Evolutionary conservation across 1,140 invertebrate species (phyloP).

Genomic region (Brachionus rotundiformis): DNA sequence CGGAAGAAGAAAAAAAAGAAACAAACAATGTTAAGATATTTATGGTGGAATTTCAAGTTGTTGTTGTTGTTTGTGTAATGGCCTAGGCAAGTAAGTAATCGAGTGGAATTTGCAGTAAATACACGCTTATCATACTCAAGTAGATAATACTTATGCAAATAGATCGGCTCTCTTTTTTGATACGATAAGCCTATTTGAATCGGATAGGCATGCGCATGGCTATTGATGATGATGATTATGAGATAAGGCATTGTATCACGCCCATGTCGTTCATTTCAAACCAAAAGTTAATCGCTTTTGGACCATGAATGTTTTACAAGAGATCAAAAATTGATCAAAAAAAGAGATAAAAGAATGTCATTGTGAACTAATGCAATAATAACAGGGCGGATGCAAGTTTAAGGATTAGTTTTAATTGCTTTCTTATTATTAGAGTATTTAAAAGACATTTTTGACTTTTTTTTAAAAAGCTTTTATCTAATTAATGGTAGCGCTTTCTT

Average conservation of each 20-base stretch:
- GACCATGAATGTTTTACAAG: neutral
- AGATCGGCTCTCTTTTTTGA: too few relatives aligned
- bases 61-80: neutral
- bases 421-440: neutral
- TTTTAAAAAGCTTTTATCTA: too few relatives aligned
- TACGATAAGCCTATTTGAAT: neutral
- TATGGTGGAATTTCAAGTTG: neutral
- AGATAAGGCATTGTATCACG: neutral
- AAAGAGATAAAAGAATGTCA: neutral
- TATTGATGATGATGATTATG: neutral
- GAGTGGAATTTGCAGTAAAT: neutral
- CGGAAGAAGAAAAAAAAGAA: neutral
- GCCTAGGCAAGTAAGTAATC: neutral
- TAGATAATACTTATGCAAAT: neutral
- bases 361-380: slow-evolving; percentile 8
- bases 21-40: too few relatives aligned
- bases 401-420: neutral
- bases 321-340: neutral
- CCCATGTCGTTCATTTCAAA: neutral
- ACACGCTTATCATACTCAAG: too few relatives aligned
- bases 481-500: too few relatives aligned
- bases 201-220: neutral
- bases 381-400: neutral
- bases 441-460: too few relatives aligned
- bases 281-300: slow-evolving; percentile 5